Evolutionary conservation across 2,113 vertebrate genomes (phyloP), one percentile per base, ranked within the genome.

Genomic region (Circaetus cinerascens): DNA sequence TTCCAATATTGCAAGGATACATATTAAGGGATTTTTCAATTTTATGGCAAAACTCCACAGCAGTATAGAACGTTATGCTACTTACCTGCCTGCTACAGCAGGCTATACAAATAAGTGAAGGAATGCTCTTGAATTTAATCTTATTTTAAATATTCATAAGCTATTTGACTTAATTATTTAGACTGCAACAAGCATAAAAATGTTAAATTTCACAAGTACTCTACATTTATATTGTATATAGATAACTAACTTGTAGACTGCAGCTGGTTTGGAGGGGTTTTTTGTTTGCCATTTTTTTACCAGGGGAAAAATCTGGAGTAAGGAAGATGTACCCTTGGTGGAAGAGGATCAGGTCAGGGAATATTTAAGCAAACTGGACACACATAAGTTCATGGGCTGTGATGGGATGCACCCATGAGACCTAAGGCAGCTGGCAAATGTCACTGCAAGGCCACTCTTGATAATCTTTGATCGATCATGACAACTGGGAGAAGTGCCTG

Each of bases 111-210:
- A 93, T 75, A 86, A 92, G 80, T 78, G 36, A 97, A 97, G 96
- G 97, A 98, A 98, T 90, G 91, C 77, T 94, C 89, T 98, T 98
- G 78, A 87, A 97, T 91, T 96, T 97, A 96, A 88, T 96, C 92
- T 97, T 94, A 93, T 97, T 97, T 97, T 97, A 98, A 98, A 98
- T 99, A 99, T 98, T 98, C 98, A 98, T 96, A 97, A 95, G 76
- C 97, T 98, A 97, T 97, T 98, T 97, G 87, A 95, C 86, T 98
- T 98, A 98, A 98, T 93, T 93, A 97, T 97, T 97, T 97, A 96
- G 97, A 96, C 95, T 93, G 93, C 81, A 95, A 85, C 81, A 96
- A 95, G 96, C 91, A 97, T 91, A 88, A 93, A 73, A 59, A 95
- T 88, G 90, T 97, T 93, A 69, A 78, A 96, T 95, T 97, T 97